Evolutionary conservation across 2,797 vertebrate genomes (phyloP), one percentile per base, ranked within the genome.

Genomic region (Aplochiton taeniatus): DNA sequence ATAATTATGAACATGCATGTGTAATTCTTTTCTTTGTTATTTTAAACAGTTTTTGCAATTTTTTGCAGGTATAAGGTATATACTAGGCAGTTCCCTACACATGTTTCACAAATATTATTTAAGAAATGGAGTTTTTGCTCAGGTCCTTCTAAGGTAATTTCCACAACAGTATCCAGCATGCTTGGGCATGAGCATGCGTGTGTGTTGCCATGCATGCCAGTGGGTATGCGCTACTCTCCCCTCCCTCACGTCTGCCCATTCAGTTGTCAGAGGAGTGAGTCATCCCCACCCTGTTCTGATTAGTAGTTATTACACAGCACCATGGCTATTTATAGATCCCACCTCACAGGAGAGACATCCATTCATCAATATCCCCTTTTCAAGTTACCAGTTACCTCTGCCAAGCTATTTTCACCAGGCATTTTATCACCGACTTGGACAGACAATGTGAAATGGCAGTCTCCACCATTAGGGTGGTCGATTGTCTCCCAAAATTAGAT

Each of bases 221-320:
- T 56, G 20, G 57, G 16, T 56, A 43, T 20, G 47, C 43, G 13
- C 5, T 49, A 53, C 73, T 72, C 63, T 61, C 65, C 57, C 63
- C 69, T 59, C 31, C 16, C 31, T 50, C n/a, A 52, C 66, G 60
- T 65, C 66, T 73, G 69, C 65, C 73, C 75, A 79, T 72, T 85
- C 83, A 79, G 73, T 19, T 63, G 75, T 73, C 72, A 76, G 69
- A 70, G 63, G 77, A 76, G 73, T 91, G 90, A 91, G 74, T 92
- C 91, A 91, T 88, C 85, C 85, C 82, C 79, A 83, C 75, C 79
- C 78, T 79, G 67, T 70, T 65, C 75, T 74, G 85, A 91, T 90
- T 90, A 91, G 90, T 92, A 74, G 83, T 88, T 87, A 89, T 89
- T 87, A 76, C 78, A 47, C 75, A 79, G 53, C 68, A 56, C 61